phyloP scores from a whole-genome alignment of 2,113 vertebrate genomes.

The Lycocorax pyrrhopterus region DNA sequence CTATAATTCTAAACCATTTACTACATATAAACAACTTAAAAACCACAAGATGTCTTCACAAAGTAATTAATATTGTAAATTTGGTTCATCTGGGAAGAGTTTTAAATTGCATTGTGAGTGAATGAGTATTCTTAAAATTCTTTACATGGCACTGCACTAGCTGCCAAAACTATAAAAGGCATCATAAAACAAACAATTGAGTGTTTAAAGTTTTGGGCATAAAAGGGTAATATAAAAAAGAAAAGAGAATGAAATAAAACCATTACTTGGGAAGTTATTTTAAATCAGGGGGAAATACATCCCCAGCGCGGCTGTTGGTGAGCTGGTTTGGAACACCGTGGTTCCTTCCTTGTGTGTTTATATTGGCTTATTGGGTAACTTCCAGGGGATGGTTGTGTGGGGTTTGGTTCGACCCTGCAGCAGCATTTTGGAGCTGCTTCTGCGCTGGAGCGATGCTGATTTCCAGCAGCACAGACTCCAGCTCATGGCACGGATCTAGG shows the following conservation, averaged over 20 bases:
- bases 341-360: background rate
- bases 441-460: background rate
- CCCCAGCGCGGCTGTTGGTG: accelerated
- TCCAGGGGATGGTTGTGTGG: accelerated
- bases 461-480: background rate
- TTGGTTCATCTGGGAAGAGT: conserved; percentile 5
- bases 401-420: background rate
- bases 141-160: background rate
- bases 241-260: background rate
- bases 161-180: conserved; percentile 15
- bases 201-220: conserved; percentile 29
- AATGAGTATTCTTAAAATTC: conserved; percentile 15
- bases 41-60: background rate
- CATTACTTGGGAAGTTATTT: conserved; percentile 1
- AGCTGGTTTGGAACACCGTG: background rate
- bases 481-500: background rate
- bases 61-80: conserved; percentile 36
- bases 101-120: background rate
- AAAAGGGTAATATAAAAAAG: conserved; percentile 13
- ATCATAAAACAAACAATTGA: conserved; percentile 21
- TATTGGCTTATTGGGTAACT: background rate
- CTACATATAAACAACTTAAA: background rate
- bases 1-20: background rate
- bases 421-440: background rate
- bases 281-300: background rate